A percentile compares a stretch with the other conserved stretches of the same genome.
Evolutionary conservation across 2,888 invertebrate genomes (phyloP).

Genomic region (Brachypalpus laphriformis): DNA sequence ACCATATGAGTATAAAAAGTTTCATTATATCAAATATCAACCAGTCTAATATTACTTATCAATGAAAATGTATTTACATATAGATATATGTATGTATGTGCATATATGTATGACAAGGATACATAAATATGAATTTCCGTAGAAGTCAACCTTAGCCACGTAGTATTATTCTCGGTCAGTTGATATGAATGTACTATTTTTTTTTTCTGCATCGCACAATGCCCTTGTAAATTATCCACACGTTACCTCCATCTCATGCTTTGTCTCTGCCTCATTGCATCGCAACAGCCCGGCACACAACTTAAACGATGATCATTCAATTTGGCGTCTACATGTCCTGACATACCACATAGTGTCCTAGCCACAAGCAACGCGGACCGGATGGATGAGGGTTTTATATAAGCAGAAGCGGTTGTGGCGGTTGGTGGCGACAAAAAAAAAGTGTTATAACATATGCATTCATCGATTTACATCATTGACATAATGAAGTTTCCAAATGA

Average conservation of each 20-base stretch:
- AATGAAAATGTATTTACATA: too few species aligned
- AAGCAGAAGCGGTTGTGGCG: slow-evolving; percentile 45
- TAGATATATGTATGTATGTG: neutral
- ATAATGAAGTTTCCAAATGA: slow-evolving; percentile 75
- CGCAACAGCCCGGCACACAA: slow-evolving; percentile 38
- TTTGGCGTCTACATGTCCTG: slow-evolving; percentile 73
- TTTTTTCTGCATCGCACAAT: slow-evolving; percentile 17
- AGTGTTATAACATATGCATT: slow-evolving; percentile 69
- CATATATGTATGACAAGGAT: neutral
- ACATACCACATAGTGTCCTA: slow-evolving; percentile 70
- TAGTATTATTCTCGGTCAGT: slow-evolving; percentile 18
- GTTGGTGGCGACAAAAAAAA: slow-evolving; percentile 24
- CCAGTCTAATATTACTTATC: too few species aligned
- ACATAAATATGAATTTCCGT: neutral
- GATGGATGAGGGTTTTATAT: slow-evolving; percentile 56
- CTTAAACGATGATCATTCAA: slow-evolving; percentile 72
- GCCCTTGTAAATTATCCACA: slow-evolving; percentile 57
- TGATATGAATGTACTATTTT: slow-evolving; percentile 29
- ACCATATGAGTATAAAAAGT: too few species aligned
- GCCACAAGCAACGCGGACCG: slow-evolving; percentile 63
- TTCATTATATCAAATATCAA: too few species aligned
- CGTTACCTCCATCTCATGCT: slow-evolving; percentile 25
- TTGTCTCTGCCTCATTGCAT: slow-evolving; percentile 3
- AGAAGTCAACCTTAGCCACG: slow-evolving; percentile 25
- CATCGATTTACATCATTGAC: slow-evolving; percentile 71